Conservation (phyloP, 2,113 vertebrate species). For the Mastomys natalensis region DNA sequence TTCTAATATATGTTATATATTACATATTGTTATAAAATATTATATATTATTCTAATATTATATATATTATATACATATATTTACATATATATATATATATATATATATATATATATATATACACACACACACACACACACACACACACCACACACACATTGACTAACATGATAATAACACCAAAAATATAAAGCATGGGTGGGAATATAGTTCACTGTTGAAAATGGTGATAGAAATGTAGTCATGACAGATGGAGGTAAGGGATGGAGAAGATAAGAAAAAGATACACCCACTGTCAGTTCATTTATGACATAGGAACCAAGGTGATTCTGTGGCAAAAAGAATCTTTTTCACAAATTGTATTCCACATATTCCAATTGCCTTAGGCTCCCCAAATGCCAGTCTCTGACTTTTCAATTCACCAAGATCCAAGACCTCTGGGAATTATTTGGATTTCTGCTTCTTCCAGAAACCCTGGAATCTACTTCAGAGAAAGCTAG, state of each 20-base stretch:
- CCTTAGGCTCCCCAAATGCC: background rate
- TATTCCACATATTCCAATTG: background rate
- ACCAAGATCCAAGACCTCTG: background rate
- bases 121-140: too few species aligned
- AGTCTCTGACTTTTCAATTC: background rate
- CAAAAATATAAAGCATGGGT: background rate
- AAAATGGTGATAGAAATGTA: background rate
- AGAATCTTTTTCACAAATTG: background rate
- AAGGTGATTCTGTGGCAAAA: background rate
- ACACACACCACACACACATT: too few species aligned
- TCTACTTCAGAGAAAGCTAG: background rate
- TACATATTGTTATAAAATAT: too few species aligned
- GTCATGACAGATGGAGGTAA: background rate
- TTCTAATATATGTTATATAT: too few species aligned
- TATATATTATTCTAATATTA: too few species aligned
- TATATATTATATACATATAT: too few species aligned
- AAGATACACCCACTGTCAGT: background rate
- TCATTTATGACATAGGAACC: background rate
- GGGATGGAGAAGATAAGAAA: background rate
- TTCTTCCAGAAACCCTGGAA: background rate
- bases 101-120: too few species aligned
- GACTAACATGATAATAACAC: constrained; percentile 20
- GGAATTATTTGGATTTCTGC: background rate
- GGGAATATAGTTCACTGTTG: background rate
- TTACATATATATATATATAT: too few species aligned